Conservation (phyloP, 1,140 invertebrate species). For the Drosophila navojoa region DNA sequence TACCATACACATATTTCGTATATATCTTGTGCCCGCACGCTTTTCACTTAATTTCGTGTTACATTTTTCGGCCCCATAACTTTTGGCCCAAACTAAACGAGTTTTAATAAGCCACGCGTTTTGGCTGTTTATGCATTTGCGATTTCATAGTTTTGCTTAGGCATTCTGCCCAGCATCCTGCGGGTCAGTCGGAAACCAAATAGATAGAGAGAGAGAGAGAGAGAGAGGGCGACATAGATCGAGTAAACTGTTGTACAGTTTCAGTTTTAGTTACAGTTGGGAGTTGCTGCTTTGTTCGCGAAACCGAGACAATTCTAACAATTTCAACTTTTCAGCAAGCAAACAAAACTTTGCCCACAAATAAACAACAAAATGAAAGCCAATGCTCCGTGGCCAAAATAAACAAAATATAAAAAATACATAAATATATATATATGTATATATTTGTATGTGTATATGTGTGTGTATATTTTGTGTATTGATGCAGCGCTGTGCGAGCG, state of each 20-base stretch:
- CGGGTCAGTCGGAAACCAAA: slow-evolving; percentile 15
- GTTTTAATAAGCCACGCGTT: slow-evolving; percentile 50
- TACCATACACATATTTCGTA: slow-evolving; percentile 50
- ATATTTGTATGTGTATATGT: neutral
- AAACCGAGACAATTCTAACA: slow-evolving; percentile 28
- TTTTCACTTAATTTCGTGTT: slow-evolving; percentile 64
- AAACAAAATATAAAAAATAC: slow-evolving; percentile 33
- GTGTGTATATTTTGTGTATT: slow-evolving; percentile 2
- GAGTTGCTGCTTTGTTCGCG: slow-evolving; percentile 8
- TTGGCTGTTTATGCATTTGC: slow-evolving; percentile 27
- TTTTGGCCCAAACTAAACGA: slow-evolving; percentile 32
- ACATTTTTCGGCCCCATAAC: slow-evolving; percentile 32
- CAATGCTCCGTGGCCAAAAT: slow-evolving; percentile 29
- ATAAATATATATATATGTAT: slow-evolving; percentile 4
- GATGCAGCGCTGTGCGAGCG: slow-evolving; percentile 6
- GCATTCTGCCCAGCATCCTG: slow-evolving; percentile 2
- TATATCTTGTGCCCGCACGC: slow-evolving; percentile 62
- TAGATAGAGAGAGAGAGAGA: neutral
- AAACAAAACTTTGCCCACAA: slow-evolving; percentile 40
- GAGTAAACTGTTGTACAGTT: slow-evolving; percentile 26
- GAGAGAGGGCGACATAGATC: neutral
- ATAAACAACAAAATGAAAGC: slow-evolving; percentile 44
- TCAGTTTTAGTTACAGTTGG: slow-evolving; percentile 33
- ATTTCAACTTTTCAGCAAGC: slow-evolving; percentile 37
- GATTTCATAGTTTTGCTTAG: slow-evolving; percentile 26